Evolutionary conservation across 2,113 vertebrate genomes (phyloP).

Genomic region (Paratilapia polleni): DNA sequence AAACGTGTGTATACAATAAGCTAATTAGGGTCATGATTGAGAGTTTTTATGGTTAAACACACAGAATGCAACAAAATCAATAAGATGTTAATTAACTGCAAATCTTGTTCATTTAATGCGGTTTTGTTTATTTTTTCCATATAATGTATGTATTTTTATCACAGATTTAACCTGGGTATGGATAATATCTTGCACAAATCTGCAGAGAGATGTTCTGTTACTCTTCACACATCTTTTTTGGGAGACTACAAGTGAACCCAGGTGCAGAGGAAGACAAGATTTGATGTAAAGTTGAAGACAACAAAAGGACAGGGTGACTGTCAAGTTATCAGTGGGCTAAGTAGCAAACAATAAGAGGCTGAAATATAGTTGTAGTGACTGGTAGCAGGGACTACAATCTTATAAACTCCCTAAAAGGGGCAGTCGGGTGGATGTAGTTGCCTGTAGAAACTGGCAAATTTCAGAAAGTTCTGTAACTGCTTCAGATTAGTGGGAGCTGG

Average conservation of each 20-base stretch:
- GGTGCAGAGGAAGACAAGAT: too few relatives aligned
- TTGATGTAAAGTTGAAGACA: background rate
- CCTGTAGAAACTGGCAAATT: background rate
- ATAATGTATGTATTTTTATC: background rate
- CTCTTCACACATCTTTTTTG: background rate
- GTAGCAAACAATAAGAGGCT: background rate
- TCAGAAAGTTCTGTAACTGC: background rate
- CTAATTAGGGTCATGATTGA: background rate
- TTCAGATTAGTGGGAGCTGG: background rate
- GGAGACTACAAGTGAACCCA: background rate
- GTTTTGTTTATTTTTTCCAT: background rate
- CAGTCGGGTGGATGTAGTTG: background rate
- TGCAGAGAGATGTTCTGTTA: background rate
- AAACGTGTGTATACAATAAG: conserved; percentile 42
- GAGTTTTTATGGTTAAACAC: background rate
- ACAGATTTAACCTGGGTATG: background rate
- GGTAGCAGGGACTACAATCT: background rate
- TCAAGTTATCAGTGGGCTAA: background rate
- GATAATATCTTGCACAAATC: background rate
- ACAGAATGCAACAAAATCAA: background rate
- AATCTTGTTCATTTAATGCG: background rate
- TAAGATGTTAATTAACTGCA: background rate
- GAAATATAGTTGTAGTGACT: background rate
- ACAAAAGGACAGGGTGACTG: background rate
- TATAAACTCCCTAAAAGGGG: background rate